Conservation (phyloP, 2,113 vertebrate species). For the Percina caprodes region DNA sequence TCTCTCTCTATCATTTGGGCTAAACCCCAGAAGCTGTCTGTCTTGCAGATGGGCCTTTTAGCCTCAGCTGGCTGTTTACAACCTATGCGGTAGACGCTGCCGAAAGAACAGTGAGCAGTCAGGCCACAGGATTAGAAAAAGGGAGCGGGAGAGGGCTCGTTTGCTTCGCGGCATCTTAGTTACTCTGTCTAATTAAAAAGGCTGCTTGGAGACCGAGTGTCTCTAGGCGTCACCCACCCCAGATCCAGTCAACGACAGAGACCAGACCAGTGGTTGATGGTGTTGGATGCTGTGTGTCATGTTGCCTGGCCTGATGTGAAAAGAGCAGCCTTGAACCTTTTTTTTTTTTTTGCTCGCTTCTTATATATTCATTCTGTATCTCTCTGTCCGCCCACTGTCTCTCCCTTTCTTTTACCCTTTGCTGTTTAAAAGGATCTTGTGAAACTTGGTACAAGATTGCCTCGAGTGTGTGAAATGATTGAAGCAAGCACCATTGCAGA, state of each 20-base stretch:
- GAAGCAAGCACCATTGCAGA: constrained; percentile 44
- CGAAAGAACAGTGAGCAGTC: constrained; percentile 48
- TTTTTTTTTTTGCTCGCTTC: too few species aligned
- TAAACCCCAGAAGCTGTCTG: constrained; percentile 53
- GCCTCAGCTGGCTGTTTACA: constrained; percentile 56
- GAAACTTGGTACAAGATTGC: constrained; percentile 29
- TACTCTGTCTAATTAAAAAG: constrained; percentile 76
- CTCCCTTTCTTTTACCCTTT: constrained; percentile 6
- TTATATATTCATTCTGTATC: not conserved
- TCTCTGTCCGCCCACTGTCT: not conserved
- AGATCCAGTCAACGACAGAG: constrained; percentile 41
- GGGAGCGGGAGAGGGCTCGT: constrained; percentile 26
- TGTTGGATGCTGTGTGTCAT: constrained; percentile 35
- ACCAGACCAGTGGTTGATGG: constrained; percentile 44
- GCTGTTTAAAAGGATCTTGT: constrained; percentile 21
- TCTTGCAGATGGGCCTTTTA: constrained; percentile 57
- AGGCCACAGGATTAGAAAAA: constrained; percentile 52
- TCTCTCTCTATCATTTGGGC: constrained; percentile 53
- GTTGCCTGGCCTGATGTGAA: constrained; percentile 21
- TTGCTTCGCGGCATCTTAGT: constrained; percentile 62
- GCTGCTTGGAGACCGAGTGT: constrained; percentile 59
- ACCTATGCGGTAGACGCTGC: constrained; percentile 36
- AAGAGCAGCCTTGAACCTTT: constrained; percentile 9
- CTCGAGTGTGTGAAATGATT: constrained; percentile 59
- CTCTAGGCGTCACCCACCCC: constrained; percentile 65